Percentiles rank a stretch among this genome's conserved stretches.
Conservation (phyloP, 2,113 vertebrate genomes). For the Poeciliopsis retropinna region DNA sequence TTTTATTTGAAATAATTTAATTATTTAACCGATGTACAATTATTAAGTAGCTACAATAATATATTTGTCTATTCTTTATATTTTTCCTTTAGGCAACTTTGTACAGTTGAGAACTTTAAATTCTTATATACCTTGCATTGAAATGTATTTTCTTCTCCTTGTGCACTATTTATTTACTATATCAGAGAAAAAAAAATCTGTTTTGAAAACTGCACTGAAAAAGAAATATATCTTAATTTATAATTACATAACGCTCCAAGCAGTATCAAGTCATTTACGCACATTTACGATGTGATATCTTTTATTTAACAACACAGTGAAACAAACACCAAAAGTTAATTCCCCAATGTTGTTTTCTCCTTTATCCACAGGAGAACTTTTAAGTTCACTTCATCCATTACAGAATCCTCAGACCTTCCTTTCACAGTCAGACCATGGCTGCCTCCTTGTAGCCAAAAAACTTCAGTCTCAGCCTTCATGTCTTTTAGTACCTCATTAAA, state of each 20-base stretch:
- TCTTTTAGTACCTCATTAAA: slow-evolving; percentile 81
- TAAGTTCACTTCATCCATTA: slow-evolving; percentile 87
- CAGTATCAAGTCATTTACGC: neutral
- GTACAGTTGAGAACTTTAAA: no score
- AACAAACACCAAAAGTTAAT: neutral
- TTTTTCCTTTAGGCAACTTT: no score
- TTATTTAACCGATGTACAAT: no score
- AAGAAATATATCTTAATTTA: neutral
- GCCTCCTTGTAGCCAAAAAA: slow-evolving; percentile 89
- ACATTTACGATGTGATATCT: neutral
- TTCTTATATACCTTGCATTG: no score
- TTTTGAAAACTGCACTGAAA: no score
- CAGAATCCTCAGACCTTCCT: slow-evolving; percentile 81
- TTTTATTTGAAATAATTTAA: no score
- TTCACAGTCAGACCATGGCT: slow-evolving; percentile 88
- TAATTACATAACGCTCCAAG: neutral
- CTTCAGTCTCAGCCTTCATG: slow-evolving; percentile 83
- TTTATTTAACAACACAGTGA: slow-evolving; percentile 23
- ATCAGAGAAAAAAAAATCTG: no score
- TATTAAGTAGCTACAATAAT: no score
- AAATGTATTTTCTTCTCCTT: no score
- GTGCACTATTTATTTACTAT: no score
- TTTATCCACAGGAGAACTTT: slow-evolving; percentile 86
- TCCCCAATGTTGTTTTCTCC: slow-evolving; percentile 9
- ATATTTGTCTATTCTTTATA: no score